These are phyloP conservation scores for Luscinia megarhynchos DNA, from an alignment of 2,797 vertebrate genomes.

Conservation along the genomic window DNA sequence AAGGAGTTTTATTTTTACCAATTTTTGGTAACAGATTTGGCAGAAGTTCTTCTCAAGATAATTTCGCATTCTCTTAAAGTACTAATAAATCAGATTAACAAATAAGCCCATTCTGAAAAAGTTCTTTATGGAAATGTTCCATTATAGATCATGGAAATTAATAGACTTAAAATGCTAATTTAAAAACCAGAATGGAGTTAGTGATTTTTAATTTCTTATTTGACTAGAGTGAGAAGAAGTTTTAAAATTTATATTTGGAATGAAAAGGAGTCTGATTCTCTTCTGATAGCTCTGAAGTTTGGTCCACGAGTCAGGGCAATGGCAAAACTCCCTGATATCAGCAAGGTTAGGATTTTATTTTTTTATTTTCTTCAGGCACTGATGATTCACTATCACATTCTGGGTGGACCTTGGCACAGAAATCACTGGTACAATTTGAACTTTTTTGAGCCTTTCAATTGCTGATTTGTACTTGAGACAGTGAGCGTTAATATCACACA, in stretches of 20 bases:
- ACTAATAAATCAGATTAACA: neutral
- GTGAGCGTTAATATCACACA: slow-evolving; percentile 41
- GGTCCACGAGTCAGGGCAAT: slow-evolving; percentile 35
- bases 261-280: slow-evolving; percentile 15
- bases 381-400: neutral
- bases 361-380: slow-evolving; percentile 6
- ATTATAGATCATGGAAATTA: too few species aligned
- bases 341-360: neutral
- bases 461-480: slow-evolving; percentile 24
- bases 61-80: neutral
- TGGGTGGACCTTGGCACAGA: slow-evolving; percentile 29
- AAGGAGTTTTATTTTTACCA: neutral
- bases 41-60: neutral
- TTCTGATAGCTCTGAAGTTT: slow-evolving; percentile 31
- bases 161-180: too few species aligned
- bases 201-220: too few species aligned
- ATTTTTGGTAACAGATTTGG: neutral
- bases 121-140: too few species aligned
- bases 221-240: neutral
- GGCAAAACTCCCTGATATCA: neutral
- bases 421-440: slow-evolving; percentile 38
- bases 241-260: slow-evolving; percentile 34
- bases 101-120: too few species aligned
- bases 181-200: too few species aligned
- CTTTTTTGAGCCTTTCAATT: slow-evolving; percentile 46